Percentiles rank a stretch among this genome's conserved stretches.
phyloP scores from a whole-genome alignment of 2,113 vertebrate species.

The Leucosticte australis region DNA sequence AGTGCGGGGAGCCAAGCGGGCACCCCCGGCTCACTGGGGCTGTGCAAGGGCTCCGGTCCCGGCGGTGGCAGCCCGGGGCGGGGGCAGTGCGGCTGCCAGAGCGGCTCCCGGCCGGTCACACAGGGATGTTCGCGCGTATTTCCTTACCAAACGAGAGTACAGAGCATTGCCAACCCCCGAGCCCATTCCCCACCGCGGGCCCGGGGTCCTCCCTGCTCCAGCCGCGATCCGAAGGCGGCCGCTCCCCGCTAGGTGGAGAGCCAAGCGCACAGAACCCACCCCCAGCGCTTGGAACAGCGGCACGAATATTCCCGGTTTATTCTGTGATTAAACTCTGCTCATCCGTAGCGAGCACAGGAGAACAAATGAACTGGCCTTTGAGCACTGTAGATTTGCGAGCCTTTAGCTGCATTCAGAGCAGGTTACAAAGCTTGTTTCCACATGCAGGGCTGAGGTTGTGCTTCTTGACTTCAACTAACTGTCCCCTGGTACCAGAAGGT shows the following conservation, averaged over 20 bases:
- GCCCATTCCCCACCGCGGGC: fast-evolving
- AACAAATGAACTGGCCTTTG: not conserved
- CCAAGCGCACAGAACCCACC: fast-evolving
- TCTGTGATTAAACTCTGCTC: not conserved
- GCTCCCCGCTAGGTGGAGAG: not conserved
- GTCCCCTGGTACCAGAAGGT: not conserved
- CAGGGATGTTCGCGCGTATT: not conserved
- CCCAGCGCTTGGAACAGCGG: fast-evolving
- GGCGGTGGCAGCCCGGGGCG: not conserved
- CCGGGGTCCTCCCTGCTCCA: fast-evolving
- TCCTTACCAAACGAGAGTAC: fast-evolving
- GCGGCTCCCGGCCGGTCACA: not conserved
- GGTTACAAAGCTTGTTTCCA: not conserved
- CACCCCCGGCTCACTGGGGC: not conserved
- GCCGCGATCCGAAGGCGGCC: not conserved
- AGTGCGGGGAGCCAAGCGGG: not conserved
- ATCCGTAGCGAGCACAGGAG: not conserved
- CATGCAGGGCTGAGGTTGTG: not conserved
- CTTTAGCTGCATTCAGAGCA: not conserved
- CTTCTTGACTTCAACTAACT: not conserved
- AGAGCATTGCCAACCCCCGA: too few species aligned
- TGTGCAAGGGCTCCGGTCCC: fast-evolving
- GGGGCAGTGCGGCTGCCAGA: not conserved
- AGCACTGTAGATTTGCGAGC: not conserved
- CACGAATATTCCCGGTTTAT: not conserved